Conservation (phyloP, 2,113 vertebrate genomes). For the Myotis brandtii region DNA sequence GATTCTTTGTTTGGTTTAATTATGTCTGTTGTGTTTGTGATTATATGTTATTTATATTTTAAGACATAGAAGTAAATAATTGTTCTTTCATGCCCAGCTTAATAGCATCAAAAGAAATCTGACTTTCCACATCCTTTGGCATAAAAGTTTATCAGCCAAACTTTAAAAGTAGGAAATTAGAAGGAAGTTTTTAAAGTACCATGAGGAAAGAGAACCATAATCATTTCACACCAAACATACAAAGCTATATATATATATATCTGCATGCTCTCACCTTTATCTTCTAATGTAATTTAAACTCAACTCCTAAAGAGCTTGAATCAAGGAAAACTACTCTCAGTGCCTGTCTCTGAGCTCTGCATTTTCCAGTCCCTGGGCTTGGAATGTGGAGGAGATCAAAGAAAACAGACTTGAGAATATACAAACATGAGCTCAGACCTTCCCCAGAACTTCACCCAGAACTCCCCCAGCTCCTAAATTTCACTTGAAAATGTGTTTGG, state of each 20-base stretch:
- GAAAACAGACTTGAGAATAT: constrained; percentile 86
- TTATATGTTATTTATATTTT: constrained; percentile 48
- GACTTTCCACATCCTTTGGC: constrained; percentile 21
- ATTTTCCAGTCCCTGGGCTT: constrained; percentile 73
- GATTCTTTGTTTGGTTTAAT: constrained; percentile 48
- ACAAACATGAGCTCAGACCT: constrained; percentile 75
- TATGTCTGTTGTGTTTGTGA: neutral
- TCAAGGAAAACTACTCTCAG: constrained; percentile 51
- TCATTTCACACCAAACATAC: neutral
- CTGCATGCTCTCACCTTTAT: constrained; percentile 58
- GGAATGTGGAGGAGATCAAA: constrained; percentile 94
- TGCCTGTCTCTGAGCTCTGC: constrained; percentile 78
- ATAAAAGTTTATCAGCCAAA: constrained; percentile 43
- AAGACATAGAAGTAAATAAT: neutral
- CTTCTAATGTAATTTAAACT: constrained; percentile 40
- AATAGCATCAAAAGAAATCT: constrained; percentile 6
- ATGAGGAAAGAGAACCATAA: neutral
- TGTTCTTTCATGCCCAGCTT: constrained; percentile 3
- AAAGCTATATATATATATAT: neutral
- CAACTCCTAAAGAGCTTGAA: constrained; percentile 42
- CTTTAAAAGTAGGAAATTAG: constrained; percentile 54
- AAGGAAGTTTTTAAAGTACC: constrained; percentile 3
- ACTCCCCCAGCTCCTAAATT: constrained; percentile 60
- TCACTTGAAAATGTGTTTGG: constrained; percentile 43
- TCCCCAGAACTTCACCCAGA: constrained; percentile 57